Evolutionary conservation across 2,888 invertebrate species (phyloP), one percentile per base, ranked within the genome.

Genomic region (Marronus borbonicus): DNA sequence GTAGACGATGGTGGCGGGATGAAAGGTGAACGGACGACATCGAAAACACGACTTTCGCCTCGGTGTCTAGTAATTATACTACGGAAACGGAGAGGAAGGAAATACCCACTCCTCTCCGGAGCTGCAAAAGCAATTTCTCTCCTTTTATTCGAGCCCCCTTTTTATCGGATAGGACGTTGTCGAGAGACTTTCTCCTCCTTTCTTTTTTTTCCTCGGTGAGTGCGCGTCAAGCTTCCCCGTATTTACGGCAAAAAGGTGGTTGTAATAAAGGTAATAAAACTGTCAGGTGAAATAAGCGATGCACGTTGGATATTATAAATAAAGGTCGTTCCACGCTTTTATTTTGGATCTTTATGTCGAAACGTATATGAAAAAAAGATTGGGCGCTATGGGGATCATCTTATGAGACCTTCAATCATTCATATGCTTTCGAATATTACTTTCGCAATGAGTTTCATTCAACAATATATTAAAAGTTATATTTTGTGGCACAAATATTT

Each of bases 1-100:
- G 82, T 80, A 81, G 81, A 81, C 81, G 81, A 36, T 5, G 31
- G 5, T 36, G 31, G 79, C 77, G 68, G 78, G 80, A 81, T 82
- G 81, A 82, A 82, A 81, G 81, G 70, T 50, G 50, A 50, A 49
- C 28, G 28, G 68, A 50, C 68, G 68, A 14, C 28, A 50, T 24
- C 50, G 68, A 68, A 68, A 68, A 68, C 49, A 28, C 28, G 68
- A 68, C 68, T 68, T 68, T 66, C 65, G 65, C 10, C 39, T 66
- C 20, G 20, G 39, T 66, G 20, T 44, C 50, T 39, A 14, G 68
- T 50, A 68, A 68, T 68, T 68, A 68, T 68, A 20, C 24, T 31
- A 62, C 62, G 62, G 62, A 62, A 62, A 14, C n/a, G 55, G 55
- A 28, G 31, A 62, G 62, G 62, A 62, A 31, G 62, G 24, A 62